A percentile compares a stretch with the other conserved stretches of the same genome.
phyloP scores from a whole-genome alignment of 2,888 invertebrate species.

The Dryadula phaetusa region DNA sequence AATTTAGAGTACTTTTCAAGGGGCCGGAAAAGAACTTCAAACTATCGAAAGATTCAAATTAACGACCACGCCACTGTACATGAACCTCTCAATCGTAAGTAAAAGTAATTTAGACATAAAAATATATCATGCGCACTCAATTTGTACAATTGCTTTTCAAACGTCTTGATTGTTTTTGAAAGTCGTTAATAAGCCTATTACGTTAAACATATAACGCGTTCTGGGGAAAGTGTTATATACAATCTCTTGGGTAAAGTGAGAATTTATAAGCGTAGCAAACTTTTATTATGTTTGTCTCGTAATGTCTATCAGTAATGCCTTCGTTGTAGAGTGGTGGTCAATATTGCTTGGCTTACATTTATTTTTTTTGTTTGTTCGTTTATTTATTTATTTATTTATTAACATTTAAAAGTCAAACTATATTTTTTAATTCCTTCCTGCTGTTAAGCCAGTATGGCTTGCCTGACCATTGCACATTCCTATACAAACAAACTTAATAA shows the following conservation, averaged over 20 bases:
- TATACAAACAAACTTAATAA: no score
- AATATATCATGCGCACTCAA: background rate
- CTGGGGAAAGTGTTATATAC: constrained; percentile 3
- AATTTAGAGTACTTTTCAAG: no score
- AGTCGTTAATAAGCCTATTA: background rate
- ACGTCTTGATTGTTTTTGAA: constrained; percentile 1
- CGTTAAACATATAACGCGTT: constrained; percentile 6
- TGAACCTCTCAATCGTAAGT: background rate
- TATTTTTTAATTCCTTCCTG: no score
- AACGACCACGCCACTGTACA: no score
- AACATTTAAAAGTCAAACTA: no score
- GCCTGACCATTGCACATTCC: no score
- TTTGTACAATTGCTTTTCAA: background rate
- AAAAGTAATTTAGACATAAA: background rate
- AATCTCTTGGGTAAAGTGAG: background rate
- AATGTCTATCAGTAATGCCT: background rate
- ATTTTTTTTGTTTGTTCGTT: no score
- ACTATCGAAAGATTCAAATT: no score
- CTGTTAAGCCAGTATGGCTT: no score
- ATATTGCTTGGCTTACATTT: no score
- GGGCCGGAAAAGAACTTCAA: no score
- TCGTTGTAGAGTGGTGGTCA: background rate
- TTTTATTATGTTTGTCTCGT: constrained; percentile 4
- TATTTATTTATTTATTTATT: no score
- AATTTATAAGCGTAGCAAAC: constrained; percentile 4